Evolutionary conservation across 2,797 vertebrate species (phyloP), one percentile per base, ranked within the genome.

Genomic region (Mustela erminea): DNA sequence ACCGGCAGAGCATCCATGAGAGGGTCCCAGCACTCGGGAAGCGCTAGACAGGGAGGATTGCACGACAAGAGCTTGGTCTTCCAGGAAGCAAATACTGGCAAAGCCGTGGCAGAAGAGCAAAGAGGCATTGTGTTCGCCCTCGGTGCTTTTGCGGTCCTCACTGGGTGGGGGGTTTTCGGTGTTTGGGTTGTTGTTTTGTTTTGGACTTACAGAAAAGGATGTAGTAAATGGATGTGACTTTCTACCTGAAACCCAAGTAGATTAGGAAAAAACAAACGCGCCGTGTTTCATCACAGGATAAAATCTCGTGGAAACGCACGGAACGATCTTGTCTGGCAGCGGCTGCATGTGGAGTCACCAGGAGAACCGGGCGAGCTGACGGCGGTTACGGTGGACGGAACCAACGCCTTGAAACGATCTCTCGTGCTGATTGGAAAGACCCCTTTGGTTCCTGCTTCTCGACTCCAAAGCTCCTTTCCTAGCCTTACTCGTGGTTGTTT

Each of bases 321-420:
- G 62, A 46, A 20, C 13, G 27, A 41, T 43, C 15, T 72, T 38
- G 7, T 43, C 38, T 3, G 43, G 64, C 38, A 72, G 41, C 0
- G 6, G 27, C 7, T 43, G 14, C 11, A 0, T 6, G 1, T 21
- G 9, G 41, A 49, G 6, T 93, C 56, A 35, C 11, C 3, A 25
- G 25, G 1, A n/a, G 27, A 8, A 43, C 0, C 5, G 15, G 18
- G 12, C 2, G 1, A 66, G 74, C 7, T 13, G 35, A 32, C 18
- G 4, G 78, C 2, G 0, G 29, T 18, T 66, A 41, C 0, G 27
- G 46, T 0, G 41, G 8, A 49, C 3, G 32, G 27, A 15, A 15
- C 49, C 13, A 41, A 12, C 7, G 14, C 84, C 20, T 60, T 46
- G 41, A 72, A 72, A 58, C 18, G 12, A 56, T n/a, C 32, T 78